Conservation (phyloP, 1,140 invertebrate species). For the Hesperophylax magnus region DNA sequence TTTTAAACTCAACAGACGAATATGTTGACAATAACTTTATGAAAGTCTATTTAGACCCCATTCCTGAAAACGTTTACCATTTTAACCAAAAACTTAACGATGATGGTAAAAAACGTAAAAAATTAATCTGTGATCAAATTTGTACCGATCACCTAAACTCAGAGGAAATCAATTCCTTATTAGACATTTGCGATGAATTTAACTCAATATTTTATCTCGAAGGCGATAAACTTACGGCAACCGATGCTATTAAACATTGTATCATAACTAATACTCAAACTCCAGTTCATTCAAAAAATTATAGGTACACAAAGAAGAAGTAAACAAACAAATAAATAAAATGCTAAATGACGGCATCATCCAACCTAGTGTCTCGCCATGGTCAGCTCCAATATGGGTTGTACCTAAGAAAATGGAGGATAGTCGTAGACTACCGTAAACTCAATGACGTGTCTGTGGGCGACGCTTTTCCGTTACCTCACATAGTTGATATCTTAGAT, state of each 20-base stretch:
- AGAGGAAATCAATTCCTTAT: too few species aligned
- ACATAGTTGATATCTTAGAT: conserved; percentile 64
- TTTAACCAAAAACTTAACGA: neutral
- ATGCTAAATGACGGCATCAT: too few species aligned
- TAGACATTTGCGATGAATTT: neutral
- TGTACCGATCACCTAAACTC: too few species aligned
- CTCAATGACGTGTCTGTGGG: conserved; percentile 61
- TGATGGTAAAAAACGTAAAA: too few species aligned
- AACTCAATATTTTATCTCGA: too few species aligned
- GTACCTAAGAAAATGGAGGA: conserved; percentile 62
- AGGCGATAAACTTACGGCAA: too few species aligned
- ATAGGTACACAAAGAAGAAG: conserved; percentile 59
- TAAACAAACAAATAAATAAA: too few species aligned
- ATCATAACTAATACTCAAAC: too few species aligned
- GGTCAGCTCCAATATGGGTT: too few species aligned
- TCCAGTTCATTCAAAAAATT: too few species aligned
- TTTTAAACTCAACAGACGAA: neutral
- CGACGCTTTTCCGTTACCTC: conserved; percentile 70
- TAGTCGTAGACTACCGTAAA: conserved; percentile 64
- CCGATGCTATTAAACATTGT: neutral
- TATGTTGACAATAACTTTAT: neutral
- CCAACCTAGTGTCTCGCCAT: too few species aligned
- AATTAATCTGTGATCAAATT: too few species aligned
- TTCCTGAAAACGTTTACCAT: neutral
- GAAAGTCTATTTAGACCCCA: conserved; percentile 46